These are phyloP conservation scores for Mustelus asterias DNA, from an alignment of 2,113 vertebrate species.

Conservation along the genomic window DNA sequence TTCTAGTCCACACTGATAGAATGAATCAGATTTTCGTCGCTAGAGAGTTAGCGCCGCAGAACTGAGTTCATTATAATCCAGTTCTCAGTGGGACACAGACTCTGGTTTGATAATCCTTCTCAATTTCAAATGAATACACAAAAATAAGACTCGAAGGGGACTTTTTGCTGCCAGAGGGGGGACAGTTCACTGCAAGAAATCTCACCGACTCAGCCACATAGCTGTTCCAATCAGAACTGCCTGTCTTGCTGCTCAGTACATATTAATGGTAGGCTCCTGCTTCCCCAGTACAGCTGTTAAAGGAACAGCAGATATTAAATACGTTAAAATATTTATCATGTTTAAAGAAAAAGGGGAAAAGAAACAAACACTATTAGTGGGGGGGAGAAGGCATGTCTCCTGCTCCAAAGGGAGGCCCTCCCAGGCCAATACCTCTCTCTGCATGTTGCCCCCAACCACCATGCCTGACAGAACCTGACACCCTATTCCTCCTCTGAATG, in stretches of 20 bases:
- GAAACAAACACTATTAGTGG: not conserved
- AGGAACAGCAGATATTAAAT: not conserved
- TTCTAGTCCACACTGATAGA: not conserved
- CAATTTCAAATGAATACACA: not conserved
- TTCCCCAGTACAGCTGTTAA: not conserved
- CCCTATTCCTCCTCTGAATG: too few relatives aligned
- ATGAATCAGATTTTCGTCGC: not conserved
- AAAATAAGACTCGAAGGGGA: not conserved
- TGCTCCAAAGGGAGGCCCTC: too few relatives aligned
- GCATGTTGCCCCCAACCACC: too few relatives aligned
- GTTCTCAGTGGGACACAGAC: not conserved
- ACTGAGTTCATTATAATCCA: constrained; percentile 1
- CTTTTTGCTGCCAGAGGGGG: not conserved
- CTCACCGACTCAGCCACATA: not conserved
- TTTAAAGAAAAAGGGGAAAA: not conserved
- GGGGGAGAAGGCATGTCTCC: too few relatives aligned
- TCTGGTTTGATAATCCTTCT: not conserved
- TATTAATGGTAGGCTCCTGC: not conserved
- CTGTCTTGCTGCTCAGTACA: not conserved
- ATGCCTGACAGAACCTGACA: too few relatives aligned
- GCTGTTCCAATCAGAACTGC: not conserved
- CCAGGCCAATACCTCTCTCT: too few relatives aligned
- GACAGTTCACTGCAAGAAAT: not conserved
- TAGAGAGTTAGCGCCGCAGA: not conserved
- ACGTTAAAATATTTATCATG: not conserved